A percentile compares a stretch with the other conserved stretches of the same genome.
phyloP scores from a whole-genome alignment of 2,888 invertebrate genomes.

The Amphipyra tragopoginis region DNA sequence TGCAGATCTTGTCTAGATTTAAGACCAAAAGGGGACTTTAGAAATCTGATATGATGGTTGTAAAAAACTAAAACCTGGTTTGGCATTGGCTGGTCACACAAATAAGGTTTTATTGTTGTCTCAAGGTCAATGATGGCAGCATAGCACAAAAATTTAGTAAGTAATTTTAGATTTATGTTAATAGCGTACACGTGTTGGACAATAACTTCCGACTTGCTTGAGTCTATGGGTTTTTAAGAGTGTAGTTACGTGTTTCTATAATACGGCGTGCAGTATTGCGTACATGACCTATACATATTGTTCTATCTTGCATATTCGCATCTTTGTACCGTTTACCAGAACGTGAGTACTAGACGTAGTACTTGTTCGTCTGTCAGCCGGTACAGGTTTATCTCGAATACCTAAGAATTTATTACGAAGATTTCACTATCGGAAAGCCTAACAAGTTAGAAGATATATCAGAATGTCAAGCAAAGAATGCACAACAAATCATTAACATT shows the following conservation, averaged over 20 bases:
- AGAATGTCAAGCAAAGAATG: slow-evolving; percentile 32
- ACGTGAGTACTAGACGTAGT: background rate
- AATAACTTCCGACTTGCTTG: no score
- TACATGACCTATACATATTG: no score
- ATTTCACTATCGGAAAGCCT: slow-evolving; percentile 31
- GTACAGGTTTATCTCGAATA: slow-evolving; percentile 15
- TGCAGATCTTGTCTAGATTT: slow-evolving; percentile 2
- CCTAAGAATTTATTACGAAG: slow-evolving; percentile 22
- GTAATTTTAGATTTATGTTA: slow-evolving; percentile 23
- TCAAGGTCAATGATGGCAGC: slow-evolving; percentile 47
- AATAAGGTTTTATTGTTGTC: slow-evolving; percentile 57
- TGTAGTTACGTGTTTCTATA: no score
- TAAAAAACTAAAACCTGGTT: slow-evolving; percentile 39
- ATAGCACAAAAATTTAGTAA: slow-evolving; percentile 22
- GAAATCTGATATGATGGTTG: slow-evolving; percentile 42
- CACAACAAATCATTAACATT: slow-evolving; percentile 24
- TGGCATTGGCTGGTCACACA: slow-evolving; percentile 30
- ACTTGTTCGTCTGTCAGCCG: background rate
- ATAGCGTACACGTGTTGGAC: background rate
- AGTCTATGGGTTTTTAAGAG: no score
- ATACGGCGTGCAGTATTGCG: no score
- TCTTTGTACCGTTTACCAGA: background rate
- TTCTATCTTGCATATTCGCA: no score
- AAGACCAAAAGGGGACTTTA: slow-evolving; percentile 8
- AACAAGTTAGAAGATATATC: slow-evolving; percentile 12